A percentile compares a stretch with the other conserved stretches of the same genome.
phyloP scores from a whole-genome alignment of 2,113 vertebrate species.

The Castor canadensis region DNA sequence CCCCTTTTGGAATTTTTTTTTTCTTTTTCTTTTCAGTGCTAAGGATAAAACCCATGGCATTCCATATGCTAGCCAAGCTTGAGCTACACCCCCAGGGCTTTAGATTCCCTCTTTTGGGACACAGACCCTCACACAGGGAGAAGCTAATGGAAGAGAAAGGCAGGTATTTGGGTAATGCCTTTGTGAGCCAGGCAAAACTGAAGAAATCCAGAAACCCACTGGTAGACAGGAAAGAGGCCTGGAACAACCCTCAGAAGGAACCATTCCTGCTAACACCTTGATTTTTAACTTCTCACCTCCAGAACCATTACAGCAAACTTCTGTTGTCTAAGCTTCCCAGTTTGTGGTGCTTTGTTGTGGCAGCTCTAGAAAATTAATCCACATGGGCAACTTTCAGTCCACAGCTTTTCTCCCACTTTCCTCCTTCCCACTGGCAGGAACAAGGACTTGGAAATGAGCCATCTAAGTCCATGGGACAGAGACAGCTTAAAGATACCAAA shows the following conservation, averaged over 20 bases:
- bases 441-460: not conserved
- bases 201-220: not conserved
- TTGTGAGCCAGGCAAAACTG: not conserved
- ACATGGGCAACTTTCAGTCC: not conserved
- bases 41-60: too few relatives aligned
- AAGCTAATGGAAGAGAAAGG: not conserved
- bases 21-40: too few relatives aligned
- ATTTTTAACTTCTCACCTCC: too few relatives aligned
- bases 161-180: not conserved
- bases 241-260: not conserved
- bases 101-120: not conserved
- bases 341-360: too few relatives aligned
- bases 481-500: not conserved
- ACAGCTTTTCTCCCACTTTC: not conserved
- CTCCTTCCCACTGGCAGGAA: not conserved
- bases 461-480: not conserved
- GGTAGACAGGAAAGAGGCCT: not conserved
- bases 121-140: not conserved
- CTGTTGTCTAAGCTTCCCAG: too few relatives aligned
- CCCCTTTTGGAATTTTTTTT: too few relatives aligned
- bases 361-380: not conserved
- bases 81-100: too few relatives aligned
- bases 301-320: too few relatives aligned
- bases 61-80: too few relatives aligned
- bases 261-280: not conserved